Conservation (phyloP, 2,888 invertebrate genomes). For the Griposia aprilina region DNA sequence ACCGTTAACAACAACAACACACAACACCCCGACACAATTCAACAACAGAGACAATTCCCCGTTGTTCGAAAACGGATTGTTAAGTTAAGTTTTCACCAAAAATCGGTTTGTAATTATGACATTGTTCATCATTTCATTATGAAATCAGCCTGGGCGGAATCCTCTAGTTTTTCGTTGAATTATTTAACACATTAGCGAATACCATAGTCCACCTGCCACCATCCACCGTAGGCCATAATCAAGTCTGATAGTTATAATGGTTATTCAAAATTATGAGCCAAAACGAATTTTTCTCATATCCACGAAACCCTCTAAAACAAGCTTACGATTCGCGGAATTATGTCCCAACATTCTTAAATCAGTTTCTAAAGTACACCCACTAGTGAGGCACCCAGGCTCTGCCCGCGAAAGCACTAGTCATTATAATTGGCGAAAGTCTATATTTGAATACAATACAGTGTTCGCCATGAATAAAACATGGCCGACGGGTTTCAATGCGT, state of each 20-base stretch:
- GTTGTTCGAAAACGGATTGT: background rate
- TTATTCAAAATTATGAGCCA: background rate
- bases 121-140: background rate
- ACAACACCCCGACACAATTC: too few species aligned
- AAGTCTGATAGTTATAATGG: too few species aligned
- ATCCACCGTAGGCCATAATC: too few species aligned
- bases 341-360: conserved; percentile 51
- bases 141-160: background rate
- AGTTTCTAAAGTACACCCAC: conserved; percentile 71
- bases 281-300: background rate
- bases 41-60: too few species aligned
- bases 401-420: conserved; percentile 80
- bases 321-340: conserved; percentile 24
- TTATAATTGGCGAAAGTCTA: conserved; percentile 88
- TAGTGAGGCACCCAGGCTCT: conserved; percentile 74
- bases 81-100: background rate
- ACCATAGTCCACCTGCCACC: too few species aligned
- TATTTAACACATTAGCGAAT: background rate
- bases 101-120: background rate
- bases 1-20: too few species aligned
- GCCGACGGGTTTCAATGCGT: conserved; percentile 69
- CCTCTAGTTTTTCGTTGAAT: background rate
- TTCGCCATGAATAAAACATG: conserved; percentile 87
- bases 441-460: conserved; percentile 89
- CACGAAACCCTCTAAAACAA: background rate